Evolutionary conservation across 2,113 vertebrate species (phyloP), one percentile per base, ranked within the genome.

Genomic region (Rhinoptilus africanus): DNA sequence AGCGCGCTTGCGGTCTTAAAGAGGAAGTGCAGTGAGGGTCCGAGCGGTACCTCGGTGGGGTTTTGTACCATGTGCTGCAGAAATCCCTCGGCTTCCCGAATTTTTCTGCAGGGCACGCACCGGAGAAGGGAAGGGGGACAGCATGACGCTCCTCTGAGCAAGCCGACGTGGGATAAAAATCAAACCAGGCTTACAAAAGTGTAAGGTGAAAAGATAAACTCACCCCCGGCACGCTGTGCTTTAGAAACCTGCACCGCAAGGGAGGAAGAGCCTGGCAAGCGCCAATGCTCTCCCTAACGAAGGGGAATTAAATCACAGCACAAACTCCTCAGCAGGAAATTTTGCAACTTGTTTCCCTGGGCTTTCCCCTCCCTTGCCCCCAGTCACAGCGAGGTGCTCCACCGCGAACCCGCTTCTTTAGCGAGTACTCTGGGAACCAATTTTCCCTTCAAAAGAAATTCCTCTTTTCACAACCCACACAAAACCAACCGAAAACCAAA

Each of bases 1-100:
- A 84, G 79, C 72, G 30, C 35, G 56, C 79, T 7, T 4, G 39
- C 69, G 89, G 51, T 92, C 95, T 97, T 96, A 94, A 96, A 96
- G 94, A 17, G 91, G 92, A 22, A 96, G 71, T 59, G 41, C 93
- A 43, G 23, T 1, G 26, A 14, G 63, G n/a, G 30, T 7, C 64
- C 26, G 0, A 5, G 67, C 5, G 1, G 22, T 9, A 23, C 27
- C 59, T 30, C 2, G 1, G 8, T 1, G 60, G 53, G 39, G 4
- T 16, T 37, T 18, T 22, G 54, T 9, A 28, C 53, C 48, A 3
- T 50, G 30, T 2, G 0, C 45, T 1, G 12, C 48, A 14, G 69
- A 51, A 41, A n/a, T 24, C 51, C 54, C 7, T 3, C 62, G 20
- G 60, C 48, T 62, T 48, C 47, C 34, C 14, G 0, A 11, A 4